A percentile compares a stretch with the other conserved stretches of the same genome.
These are phyloP conservation scores for Andrena cerasifolii DNA, from an alignment of 1,140 invertebrate genomes.

Conservation along the genomic window DNA sequence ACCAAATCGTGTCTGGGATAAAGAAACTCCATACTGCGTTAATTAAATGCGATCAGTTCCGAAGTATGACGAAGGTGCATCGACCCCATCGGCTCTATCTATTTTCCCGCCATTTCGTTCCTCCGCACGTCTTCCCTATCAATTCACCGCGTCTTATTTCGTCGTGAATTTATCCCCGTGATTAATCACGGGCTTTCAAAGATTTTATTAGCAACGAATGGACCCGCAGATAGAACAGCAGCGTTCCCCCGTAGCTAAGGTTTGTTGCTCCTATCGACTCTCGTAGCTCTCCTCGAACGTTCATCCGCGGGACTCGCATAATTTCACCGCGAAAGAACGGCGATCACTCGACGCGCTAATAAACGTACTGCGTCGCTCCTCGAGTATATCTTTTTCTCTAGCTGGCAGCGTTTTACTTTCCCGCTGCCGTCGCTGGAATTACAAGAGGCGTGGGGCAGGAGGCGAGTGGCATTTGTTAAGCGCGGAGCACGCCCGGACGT, in stretches of 20 bases:
- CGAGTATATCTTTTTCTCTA: background rate
- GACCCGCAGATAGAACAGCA: background rate
- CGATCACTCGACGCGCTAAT: slow-evolving; percentile 23
- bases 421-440: slow-evolving; percentile 21
- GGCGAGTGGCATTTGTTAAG: slow-evolving; percentile 40
- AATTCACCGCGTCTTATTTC: background rate
- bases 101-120: background rate
- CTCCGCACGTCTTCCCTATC: accelerated
- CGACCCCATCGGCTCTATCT: background rate
- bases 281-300: background rate
- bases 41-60: no score
- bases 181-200: slow-evolving; percentile 1
- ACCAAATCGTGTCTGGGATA: no score
- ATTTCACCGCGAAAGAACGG: slow-evolving; percentile 35
- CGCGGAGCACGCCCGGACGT: slow-evolving; percentile 26
- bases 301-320: background rate
- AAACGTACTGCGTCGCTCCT: slow-evolving; percentile 22
- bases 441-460: slow-evolving; percentile 42
- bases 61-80: no score
- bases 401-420: slow-evolving; percentile 22
- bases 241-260: background rate
- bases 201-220: background rate
- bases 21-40: no score
- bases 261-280: background rate
- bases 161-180: background rate